Evolutionary conservation across 2,113 vertebrate genomes (phyloP).

Genomic region (Spea multiplicata): DNA sequence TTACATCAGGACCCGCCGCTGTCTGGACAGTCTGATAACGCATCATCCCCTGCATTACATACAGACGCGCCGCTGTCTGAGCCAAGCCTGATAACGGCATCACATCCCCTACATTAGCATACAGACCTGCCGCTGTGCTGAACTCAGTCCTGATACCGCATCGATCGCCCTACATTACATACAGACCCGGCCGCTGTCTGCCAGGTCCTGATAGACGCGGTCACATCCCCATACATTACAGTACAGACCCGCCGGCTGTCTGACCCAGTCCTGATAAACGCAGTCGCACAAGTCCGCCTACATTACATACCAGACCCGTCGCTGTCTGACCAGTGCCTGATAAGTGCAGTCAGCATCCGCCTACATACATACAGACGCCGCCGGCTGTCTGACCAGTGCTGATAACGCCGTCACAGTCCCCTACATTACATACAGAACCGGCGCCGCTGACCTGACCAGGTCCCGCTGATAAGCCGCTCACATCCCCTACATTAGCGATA

Average conservation of each 20-base stretch:
- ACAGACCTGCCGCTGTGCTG: background rate
- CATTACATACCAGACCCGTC: background rate
- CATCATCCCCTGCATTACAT: background rate
- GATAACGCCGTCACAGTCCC: background rate
- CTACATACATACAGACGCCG: background rate
- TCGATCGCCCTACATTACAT: background rate
- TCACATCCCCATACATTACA: background rate
- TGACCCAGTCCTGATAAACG: slow-evolving; percentile 1
- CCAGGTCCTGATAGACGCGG: background rate
- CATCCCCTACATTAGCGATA: too few relatives aligned
- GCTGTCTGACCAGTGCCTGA: background rate
- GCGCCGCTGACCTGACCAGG: background rate
- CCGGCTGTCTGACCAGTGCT: background rate
- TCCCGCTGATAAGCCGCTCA: too few relatives aligned
- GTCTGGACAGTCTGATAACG: background rate
- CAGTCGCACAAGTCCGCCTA: background rate
- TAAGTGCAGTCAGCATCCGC: background rate
- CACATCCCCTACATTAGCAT: background rate
- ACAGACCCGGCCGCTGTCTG: background rate
- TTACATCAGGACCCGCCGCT: background rate
- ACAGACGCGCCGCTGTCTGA: background rate
- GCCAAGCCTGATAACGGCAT: too few relatives aligned
- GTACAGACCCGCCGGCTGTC: background rate
- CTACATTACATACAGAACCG: background rate
- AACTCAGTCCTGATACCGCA: background rate